phyloP scores from a whole-genome alignment of 1,140 invertebrate species.

The Anastrepha obliqua region DNA sequence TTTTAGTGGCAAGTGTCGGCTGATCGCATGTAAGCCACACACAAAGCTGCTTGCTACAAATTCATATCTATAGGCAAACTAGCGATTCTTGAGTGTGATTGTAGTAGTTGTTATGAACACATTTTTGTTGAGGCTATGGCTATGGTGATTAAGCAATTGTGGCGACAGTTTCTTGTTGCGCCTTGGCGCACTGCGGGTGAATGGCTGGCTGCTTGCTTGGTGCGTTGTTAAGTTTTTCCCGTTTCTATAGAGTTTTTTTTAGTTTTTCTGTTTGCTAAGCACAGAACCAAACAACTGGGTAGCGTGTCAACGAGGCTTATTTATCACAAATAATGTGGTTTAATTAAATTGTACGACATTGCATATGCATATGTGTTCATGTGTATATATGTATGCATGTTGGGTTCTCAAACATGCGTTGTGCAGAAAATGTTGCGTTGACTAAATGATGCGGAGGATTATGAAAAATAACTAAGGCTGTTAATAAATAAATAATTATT shows the following conservation, averaged over 20 bases:
- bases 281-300: not conserved
- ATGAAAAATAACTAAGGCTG: slow-evolving; percentile 8
- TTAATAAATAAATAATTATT: slow-evolving; percentile 33
- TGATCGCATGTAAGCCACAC: not conserved
- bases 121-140: not conserved
- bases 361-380: not conserved
- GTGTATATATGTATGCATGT: not conserved
- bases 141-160: slow-evolving; percentile 25
- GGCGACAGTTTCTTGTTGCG: slow-evolving; percentile 14
- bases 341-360: slow-evolving; percentile 36
- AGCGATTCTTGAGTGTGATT: not conserved
- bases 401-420: not conserved
- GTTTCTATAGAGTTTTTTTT: not conserved
- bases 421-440: not conserved
- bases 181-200: not conserved
- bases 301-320: not conserved
- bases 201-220: not conserved
- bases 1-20: not conserved
- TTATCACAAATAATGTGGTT: slow-evolving; percentile 42
- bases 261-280: not conserved
- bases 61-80: not conserved
- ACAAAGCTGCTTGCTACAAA: not conserved
- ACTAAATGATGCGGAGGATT: not conserved
- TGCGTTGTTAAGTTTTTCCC: not conserved
- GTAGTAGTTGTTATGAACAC: not conserved